Base-by-base conservation (phyloP, 2,113 vertebrate genomes). In the Vimba vimba region DNA sequence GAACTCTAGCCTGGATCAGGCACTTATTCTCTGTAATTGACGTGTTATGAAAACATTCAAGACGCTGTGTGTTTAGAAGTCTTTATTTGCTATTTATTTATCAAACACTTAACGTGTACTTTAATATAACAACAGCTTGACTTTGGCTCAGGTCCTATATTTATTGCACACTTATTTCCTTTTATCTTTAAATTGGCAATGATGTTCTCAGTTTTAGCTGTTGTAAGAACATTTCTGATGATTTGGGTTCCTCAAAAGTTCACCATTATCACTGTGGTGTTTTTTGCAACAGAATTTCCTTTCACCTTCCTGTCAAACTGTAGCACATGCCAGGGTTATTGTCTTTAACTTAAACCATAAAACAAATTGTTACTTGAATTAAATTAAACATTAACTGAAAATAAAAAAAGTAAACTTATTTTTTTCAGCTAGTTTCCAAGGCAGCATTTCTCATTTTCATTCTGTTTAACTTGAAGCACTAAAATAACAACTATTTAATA, bases 241-340 rank as follows among this genome's bases (percentile, higher is more conserved):
- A 52, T 79, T 85, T 69, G 75, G 59, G 79, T 80, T 85, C 17
- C 21, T 79, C 23, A 43, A 15, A 71, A 68, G 66, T 55, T 68
- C 62, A 68, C 47, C 4, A 13, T 64, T 69, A 85, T 79, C 83
- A 39, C 12, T 50, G 45, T 57, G 75, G 21, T 25, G 36, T 79
- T 57, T 57, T 57, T 85, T n/a, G 64, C 69, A 62, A 59, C 55
- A 52, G 75, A 83, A 71, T 84, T 88, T 87, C 83, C 77, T 83
- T 87, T 77, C 71, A n/a, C 71, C 15, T 79, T 71, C 57, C 19
- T 36, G 19, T 8, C 33, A 76, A 12, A 79, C 76, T 77, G 50
- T 69, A 45, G 27, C 57, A 23, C 9, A 52, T 9, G 55, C 19
- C 50, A 30, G 47, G 27, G 25, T 75, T 74, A 13, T 47, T 74